Evolutionary conservation across 2,797 vertebrate genomes (phyloP), one percentile per base, ranked within the genome.

Genomic region (Crocidura indochinensis): DNA sequence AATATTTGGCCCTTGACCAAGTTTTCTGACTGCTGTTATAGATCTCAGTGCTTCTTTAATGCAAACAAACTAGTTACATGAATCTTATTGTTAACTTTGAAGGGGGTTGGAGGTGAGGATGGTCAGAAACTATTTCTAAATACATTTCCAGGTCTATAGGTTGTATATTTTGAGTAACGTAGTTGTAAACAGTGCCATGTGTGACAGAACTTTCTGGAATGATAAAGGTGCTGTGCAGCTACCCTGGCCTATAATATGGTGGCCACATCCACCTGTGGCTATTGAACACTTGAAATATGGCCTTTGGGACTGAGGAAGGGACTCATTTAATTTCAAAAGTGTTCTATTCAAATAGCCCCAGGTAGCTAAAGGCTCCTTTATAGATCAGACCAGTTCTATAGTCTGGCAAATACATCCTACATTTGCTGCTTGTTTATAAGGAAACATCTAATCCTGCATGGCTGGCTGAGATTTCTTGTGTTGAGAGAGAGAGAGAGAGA

Each of bases 401-500:
- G 6, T 65, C 62, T 17, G 44, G 24, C 74, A 7, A 24, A 22
- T 38, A 60, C 65, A 27, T 47, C 29, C 11, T 24, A 24, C 20
- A 7, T 83, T 51, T 64, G 20, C 44, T 78, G 44, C 24, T 80
- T 88, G 31, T 93, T 90, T 94, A 29, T 80, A 74, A 80, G 31
- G 49, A 76, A 67, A 88, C 82, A 2, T 3, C 51, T 78, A 73
- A 74, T 31, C 8, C n/a, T 0, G 1, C 3, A 0, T 29, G 73
- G 26, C 53, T 78, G 85, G 15, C 51, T 62, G 64, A 88, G n/a
- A 74, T 53, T 53, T 26, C 51, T 82, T 49, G 31, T n/a, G 11
- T 53, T 51, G 22, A 4, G 53, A 84, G 31, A 71, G 47, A 68
- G 12, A 10, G 51, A 51, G 51, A 3, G 51, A 51, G 51, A 51